Base-by-base conservation (phyloP, 2,888 invertebrate genomes). In the Drosophila buzzatii region DNA sequence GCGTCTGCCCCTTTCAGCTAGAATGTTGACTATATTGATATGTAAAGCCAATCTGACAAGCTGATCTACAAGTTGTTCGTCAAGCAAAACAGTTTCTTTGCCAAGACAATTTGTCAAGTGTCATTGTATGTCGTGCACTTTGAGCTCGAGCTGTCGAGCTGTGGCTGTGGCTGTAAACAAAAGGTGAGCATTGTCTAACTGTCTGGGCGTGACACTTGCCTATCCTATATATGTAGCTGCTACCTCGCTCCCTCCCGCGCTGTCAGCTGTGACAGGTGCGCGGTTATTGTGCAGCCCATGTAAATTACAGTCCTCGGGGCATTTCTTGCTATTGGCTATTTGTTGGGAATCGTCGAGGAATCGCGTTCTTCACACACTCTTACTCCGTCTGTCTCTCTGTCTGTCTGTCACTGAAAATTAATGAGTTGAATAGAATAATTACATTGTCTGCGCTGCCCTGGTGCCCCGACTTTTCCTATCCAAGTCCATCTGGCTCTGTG, bases 61-160 rank as follows among this genome's bases (percentile, higher is more conserved):
- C 57, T n/a, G 73, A 74, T 87, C 70, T 78, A 70, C 70, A 77
- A 58, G 75, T 61, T 70, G 70, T 76, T 77, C 78, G 66, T 71
- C 85, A 73, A 71, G 69, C 69, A 71, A 86, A 77, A 66, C 63
- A 60, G 59, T 60, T 66, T 63, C 70, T 87, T 90, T 90, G 76
- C 20, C 82, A 82, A 87, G 85, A 73, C 90, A 88, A 90, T 90
- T 90, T 88, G 88, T 88, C 90, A 87, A 79, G 82, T 89, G 90
- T 89, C 89, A 85, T 51, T 66, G 78, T 70, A 57, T 76, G 73
- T 77, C 76, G 85, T 90, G 82, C 81, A 65, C 86, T 81, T 79
- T 56, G 73, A 69, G 73, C 70, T 71, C 67, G 71, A 72, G 51
- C 86, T 79, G 89, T 89, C 89, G 70, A 33, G 37, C 73, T 65